Evolutionary conservation across 2,113 vertebrate genomes (phyloP), one percentile per base, ranked within the genome.

Genomic region (Marcusenius ussheri): DNA sequence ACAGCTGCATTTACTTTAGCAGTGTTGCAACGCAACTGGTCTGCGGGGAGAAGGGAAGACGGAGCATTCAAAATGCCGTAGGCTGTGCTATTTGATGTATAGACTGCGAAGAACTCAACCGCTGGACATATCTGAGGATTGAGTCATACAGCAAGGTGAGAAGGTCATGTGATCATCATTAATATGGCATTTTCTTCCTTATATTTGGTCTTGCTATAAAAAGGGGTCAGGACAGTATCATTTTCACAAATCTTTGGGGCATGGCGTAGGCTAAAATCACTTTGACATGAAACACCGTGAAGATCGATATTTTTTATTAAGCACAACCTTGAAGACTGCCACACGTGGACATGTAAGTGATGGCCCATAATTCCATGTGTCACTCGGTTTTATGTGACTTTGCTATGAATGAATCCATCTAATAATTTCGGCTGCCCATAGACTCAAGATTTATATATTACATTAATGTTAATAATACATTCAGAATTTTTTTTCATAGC

Each of bases 261-360:
- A 47, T 47, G 83, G 39, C 24, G 42, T 47, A 27, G 19, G 21
- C 74, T 80, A 80, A 80, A 80, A 80, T 80, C 74, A 80, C 39
- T n/a, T 84, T 84, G 83, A 84, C 45, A 47, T 10, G 62, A 70
- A 84, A 84, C 46, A 47, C 45, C 21, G 19, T 5, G 39, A 84
- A 45, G 39, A 84, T 84, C 83, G 42, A 84, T 84, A 84, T 84
- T 84, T 84, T 84, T 84, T 84, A 84, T 84, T 84, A 84, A 84
- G 15, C 83, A 84, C 19, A 42, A 84, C 83, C 83, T 84, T 84
- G 83, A 83, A 83, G 80, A 84, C 3, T 10, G 80, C 19, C 80
- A 47, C 35, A 84, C 9, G 19, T 84, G 83, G 42, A 47, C 19
- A n/a, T 45, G 83, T 49, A 84, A 84, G 9, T 47, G 83, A 84